A percentile compares a stretch with the other conserved stretches of the same genome.
Evolutionary conservation across 2,888 invertebrate genomes (phyloP).

Genomic region (Leuctra nigra): DNA sequence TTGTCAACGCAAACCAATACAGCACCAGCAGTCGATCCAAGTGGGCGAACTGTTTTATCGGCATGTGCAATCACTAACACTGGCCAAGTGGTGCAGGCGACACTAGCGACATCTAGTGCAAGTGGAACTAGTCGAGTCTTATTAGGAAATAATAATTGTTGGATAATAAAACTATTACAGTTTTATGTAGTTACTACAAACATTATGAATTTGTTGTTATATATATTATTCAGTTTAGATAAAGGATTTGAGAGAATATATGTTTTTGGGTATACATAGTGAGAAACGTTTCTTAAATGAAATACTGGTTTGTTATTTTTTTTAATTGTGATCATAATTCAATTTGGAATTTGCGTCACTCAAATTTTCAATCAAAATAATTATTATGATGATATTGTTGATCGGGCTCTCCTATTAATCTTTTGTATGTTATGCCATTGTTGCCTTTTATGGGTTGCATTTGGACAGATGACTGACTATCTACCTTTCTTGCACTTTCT

Average conservation of each 20-base stretch:
- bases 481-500: neutral
- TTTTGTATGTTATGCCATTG: neutral
- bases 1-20: neutral
- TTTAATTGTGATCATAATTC: neutral
- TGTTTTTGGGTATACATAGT: conserved; percentile 25
- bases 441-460: neutral
- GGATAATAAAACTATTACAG: conserved; percentile 10
- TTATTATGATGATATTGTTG: neutral
- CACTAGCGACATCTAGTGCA: neutral
- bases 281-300: conserved; percentile 11
- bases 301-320: conserved; percentile 1
- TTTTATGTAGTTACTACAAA: conserved; percentile 12
- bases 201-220: conserved; percentile 22
- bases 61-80: conserved; percentile 4
- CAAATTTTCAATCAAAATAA: neutral
- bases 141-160: conserved; percentile 14
- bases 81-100: conserved; percentile 1
- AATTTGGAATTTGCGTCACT: neutral
- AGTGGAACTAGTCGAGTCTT: conserved; percentile 8
- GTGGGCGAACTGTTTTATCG: conserved; percentile 11
- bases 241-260: conserved; percentile 10
- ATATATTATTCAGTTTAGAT: conserved; percentile 22
- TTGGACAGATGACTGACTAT: neutral
- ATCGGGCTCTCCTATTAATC: neutral
- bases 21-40: neutral